Percentiles rank a stretch among this genome's conserved stretches.
phyloP scores from a whole-genome alignment of 1,140 invertebrate genomes.

The Hypsibius dujardini region DNA sequence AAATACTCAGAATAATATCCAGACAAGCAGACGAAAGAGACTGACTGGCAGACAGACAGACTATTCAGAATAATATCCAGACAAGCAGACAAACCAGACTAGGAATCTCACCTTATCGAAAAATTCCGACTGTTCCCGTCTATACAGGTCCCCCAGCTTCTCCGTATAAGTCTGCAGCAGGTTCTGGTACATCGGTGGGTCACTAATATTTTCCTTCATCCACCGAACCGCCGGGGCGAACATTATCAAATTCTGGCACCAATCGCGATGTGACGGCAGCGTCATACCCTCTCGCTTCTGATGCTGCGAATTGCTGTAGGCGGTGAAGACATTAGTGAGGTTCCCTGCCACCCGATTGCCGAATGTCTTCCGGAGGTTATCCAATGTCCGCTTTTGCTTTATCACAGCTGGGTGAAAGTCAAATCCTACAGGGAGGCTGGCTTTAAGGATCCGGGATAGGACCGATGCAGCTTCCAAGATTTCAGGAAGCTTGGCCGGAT shows the following conservation, averaged over 20 bases:
- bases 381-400: not conserved
- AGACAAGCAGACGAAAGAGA: no score
- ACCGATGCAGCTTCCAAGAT: not conserved
- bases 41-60: no score
- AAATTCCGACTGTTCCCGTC: not conserved
- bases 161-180: not conserved
- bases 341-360: not conserved
- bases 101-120: not conserved
- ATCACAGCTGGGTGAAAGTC: constrained; percentile 3
- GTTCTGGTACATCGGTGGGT: constrained; percentile 5
- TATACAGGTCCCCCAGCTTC: not conserved
- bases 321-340: not conserved
- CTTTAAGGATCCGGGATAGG: not conserved
- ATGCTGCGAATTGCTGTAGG: not conserved
- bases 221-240: not conserved
- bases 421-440: not conserved
- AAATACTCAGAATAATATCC: no score
- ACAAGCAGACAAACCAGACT: no score
- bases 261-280: not conserved
- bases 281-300: not conserved
- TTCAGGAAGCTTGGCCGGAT: not conserved
- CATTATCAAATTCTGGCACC: not conserved
- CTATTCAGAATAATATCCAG: no score
- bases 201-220: constrained; percentile 1
- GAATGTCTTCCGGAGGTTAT: not conserved